Evolutionary conservation across 2,797 vertebrate species (phyloP).

Genomic region (Gymnopithys bicolor): DNA sequence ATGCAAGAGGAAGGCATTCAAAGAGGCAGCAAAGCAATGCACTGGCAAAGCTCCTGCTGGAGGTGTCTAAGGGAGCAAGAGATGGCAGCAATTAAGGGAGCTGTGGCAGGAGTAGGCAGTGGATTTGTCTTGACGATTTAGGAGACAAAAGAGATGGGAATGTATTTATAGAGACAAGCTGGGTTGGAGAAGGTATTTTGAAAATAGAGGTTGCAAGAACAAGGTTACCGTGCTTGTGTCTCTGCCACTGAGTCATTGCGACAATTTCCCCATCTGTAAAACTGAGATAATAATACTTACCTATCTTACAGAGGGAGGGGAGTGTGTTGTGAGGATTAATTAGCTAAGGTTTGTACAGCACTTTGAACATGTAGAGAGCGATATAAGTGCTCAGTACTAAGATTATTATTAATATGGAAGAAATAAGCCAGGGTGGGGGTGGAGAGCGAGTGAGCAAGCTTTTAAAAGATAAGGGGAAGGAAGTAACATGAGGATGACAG

Average conservation of each 20-base stretch:
- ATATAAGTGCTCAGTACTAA: conserved; percentile 69
- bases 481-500: conserved; percentile 60
- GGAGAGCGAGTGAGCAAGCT: conserved; percentile 33
- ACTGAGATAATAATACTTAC: conserved; percentile 73
- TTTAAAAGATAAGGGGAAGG: conserved; percentile 60
- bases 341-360: conserved; percentile 73
- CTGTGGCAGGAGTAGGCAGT: conserved; percentile 55
- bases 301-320: conserved; percentile 66
- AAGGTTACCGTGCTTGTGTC: conserved; percentile 65
- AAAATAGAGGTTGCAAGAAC: conserved; percentile 69
- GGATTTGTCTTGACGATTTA: conserved; percentile 38
- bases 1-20: conserved; percentile 5
- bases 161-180: conserved; percentile 67
- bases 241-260: conserved; percentile 60
- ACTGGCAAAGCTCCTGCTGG: conserved; percentile 35
- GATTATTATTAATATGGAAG: conserved; percentile 71
- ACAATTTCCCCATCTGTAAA: conserved; percentile 72
- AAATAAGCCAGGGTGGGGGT: conserved; percentile 56
- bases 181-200: conserved; percentile 66
- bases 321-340: conserved; percentile 73
- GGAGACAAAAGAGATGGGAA: conserved; percentile 63
- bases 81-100: conserved; percentile 51
- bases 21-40: neutral
- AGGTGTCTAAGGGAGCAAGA: conserved; percentile 36
- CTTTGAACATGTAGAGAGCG: conserved; percentile 70